phyloP scores from a whole-genome alignment of 2,113 vertebrate species.

The Mola mola region DNA sequence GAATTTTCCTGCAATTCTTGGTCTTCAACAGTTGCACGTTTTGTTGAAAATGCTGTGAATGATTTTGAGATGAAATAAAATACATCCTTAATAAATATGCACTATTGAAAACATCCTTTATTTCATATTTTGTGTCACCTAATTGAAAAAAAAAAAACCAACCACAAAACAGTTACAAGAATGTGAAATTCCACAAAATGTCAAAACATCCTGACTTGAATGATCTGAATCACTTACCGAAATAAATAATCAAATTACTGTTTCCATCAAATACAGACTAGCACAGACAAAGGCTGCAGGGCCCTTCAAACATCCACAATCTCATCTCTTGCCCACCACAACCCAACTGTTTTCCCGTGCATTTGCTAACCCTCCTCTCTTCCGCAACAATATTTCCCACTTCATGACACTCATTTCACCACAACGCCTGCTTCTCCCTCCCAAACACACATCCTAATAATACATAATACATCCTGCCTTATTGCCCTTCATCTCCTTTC shows the following conservation, averaged over 20 bases:
- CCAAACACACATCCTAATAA: neutral
- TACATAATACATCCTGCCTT: conserved; percentile 1
- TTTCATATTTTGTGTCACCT: too few species aligned
- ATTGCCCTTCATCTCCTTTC: conserved; percentile 1
- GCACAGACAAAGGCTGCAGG: neutral
- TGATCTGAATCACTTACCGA: too few species aligned
- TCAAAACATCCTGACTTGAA: too few species aligned
- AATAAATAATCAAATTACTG: neutral
- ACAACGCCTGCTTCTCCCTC: neutral
- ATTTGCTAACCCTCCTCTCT: conserved; percentile 17
- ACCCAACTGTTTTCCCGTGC: conserved; percentile 7
- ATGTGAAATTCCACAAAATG: too few species aligned
- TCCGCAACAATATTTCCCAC: conserved; percentile 26
- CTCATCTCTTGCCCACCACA: neutral
- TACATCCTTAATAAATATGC: too few species aligned
- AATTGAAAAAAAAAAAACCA: too few species aligned
- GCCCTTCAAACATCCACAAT: conserved; percentile 8
- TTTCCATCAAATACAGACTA: neutral
- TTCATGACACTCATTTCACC: conserved; percentile 15
- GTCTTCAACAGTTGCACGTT: too few species aligned
- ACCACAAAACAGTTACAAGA: too few species aligned
- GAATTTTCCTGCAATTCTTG: too few species aligned
- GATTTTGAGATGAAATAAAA: too few species aligned
- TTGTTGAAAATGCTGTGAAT: too few species aligned
- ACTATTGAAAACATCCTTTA: too few species aligned